Evolutionary conservation across 2,888 invertebrate species (phyloP).

Genomic region (Drosophila subsilvestris): DNA sequence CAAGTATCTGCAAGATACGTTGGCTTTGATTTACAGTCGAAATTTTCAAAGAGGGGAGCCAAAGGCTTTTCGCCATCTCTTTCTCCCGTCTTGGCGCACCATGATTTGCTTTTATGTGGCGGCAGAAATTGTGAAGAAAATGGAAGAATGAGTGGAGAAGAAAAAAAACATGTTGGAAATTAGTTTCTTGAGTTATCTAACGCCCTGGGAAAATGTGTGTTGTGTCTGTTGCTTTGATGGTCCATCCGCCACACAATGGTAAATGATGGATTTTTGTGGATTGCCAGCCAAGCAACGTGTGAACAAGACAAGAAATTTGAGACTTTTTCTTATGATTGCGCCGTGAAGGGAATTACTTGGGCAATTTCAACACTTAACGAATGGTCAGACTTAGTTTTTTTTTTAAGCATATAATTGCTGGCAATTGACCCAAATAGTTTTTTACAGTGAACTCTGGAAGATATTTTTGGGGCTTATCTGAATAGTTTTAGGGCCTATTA

Average conservation of each 20-base stretch:
- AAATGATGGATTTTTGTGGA: slow-evolving; percentile 41
- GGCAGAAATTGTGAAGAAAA: slow-evolving; percentile 48
- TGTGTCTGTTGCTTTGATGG: slow-evolving; percentile 57
- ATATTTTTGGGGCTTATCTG: not conserved
- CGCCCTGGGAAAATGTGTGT: slow-evolving; percentile 66
- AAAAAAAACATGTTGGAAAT: slow-evolving; percentile 45
- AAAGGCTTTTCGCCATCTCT: slow-evolving; percentile 19
- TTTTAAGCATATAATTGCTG: not conserved
- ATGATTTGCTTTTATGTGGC: slow-evolving; percentile 71
- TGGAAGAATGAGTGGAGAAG: slow-evolving; percentile 9
- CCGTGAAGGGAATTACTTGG: slow-evolving; percentile 19
- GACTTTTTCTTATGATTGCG: slow-evolving; percentile 12
- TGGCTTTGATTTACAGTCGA: slow-evolving; percentile 68
- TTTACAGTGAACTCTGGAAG: not conserved
- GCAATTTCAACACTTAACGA: slow-evolving; percentile 15
- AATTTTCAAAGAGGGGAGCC: slow-evolving; percentile 35
- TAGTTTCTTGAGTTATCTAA: slow-evolving; percentile 45
- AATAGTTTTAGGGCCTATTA: not conserved
- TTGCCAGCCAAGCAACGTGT: slow-evolving; percentile 38
- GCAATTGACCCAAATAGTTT: not conserved
- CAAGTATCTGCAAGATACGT: slow-evolving; percentile 51
- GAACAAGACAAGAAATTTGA: slow-evolving; percentile 39
- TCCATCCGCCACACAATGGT: slow-evolving; percentile 28
- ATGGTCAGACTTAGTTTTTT: slow-evolving; percentile 19
- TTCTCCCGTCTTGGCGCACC: slow-evolving; percentile 41